Evolutionary conservation across 2,797 vertebrate species (phyloP), one percentile per base, ranked within the genome.

Genomic region (Macropodus opercularis): DNA sequence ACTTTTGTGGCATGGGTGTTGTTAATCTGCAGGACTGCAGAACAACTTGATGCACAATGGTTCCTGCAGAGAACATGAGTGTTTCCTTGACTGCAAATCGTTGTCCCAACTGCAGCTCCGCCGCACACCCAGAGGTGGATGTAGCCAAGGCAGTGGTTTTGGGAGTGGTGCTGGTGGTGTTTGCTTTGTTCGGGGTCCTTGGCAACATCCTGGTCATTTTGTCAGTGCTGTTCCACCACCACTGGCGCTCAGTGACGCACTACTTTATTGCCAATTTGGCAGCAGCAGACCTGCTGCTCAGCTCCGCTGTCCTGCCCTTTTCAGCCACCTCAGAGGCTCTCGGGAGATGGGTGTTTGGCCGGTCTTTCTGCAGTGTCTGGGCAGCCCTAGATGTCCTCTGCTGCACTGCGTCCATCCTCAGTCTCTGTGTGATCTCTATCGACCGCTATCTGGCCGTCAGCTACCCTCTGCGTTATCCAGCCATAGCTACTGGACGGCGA

Each of bases 341-440:
- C 0, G 92, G 90, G 1, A 61, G 80, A 22, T 94, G 93, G 93
- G 89, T 92, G 62, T 93, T 93, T 2, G 92, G 93, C 0, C 89
- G 90, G 1, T 32, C 76, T 13, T 88, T 93, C 60, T 94, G 93
- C 80, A 83, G 56, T 1, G 89, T 86, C 15, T 94, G 93, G 93
- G 90, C 92, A 0, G 92, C 91, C 0, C 81, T 93, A 62, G 93
- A 94, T 2, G 92, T 94, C 12, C 90, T 94, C 21, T 93, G 92
- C 75, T 93, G 92, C 89, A 93, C 93, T 0, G 92, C 92, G 24
- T 94, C 93, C 50, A 93, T 94, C 77, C 91, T 94, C 44, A 93
- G 90, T 64, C 82, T 93, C 50, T 92, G 91, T 0, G 89, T 91
- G 48, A 94, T 94, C 81, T 93, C 92, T 0, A 84, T 94, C 6